These are phyloP conservation scores for Fragum sueziense DNA, from an alignment of 2,888 invertebrate species.

Conservation along the genomic window DNA sequence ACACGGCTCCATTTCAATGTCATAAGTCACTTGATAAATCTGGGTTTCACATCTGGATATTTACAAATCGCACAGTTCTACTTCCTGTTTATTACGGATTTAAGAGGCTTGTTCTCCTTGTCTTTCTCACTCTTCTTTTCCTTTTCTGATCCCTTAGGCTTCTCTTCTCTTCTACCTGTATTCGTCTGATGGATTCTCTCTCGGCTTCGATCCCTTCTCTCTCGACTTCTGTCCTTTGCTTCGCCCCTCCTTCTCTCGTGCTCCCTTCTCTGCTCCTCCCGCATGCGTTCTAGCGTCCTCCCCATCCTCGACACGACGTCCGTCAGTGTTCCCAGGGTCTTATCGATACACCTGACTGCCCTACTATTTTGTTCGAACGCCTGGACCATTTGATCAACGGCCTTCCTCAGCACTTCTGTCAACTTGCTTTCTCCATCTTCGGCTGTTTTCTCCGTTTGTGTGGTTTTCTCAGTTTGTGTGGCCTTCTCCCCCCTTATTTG, in stretches of 20 bases:
- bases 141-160: not conserved
- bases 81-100: not conserved
- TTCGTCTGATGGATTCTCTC: no score
- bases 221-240: not conserved
- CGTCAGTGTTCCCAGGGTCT: not conserved
- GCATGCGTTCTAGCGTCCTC: slow-evolving; percentile 4
- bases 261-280: slow-evolving; percentile 7
- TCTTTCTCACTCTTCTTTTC: not conserved
- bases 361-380: slow-evolving; percentile 14
- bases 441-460: not conserved
- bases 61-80: not conserved
- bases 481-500: not conserved
- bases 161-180: not conserved
- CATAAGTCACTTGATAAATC: not conserved
- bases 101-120: not conserved
- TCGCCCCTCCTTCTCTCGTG: slow-evolving; percentile 7
- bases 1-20: not conserved
- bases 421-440: not conserved
- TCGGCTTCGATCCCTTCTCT: not conserved
- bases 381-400: not conserved
- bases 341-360: slow-evolving; percentile 1
- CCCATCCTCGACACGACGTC: slow-evolving; percentile 6
- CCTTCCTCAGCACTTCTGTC: not conserved
- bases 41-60: not conserved
- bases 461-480: not conserved